Conservation (phyloP, 2,888 invertebrate species). For the Lithophane socia region DNA sequence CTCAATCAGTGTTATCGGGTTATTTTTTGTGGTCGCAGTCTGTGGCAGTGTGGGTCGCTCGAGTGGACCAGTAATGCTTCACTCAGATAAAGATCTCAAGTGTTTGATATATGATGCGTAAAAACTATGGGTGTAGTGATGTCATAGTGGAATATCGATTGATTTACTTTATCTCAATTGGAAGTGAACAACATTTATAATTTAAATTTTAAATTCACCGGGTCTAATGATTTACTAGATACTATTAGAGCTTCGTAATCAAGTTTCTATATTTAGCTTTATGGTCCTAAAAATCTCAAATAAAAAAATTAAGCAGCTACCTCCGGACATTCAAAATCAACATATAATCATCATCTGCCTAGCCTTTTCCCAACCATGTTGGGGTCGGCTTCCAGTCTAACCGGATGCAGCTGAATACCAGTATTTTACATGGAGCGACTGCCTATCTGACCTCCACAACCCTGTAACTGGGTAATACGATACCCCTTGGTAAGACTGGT, state of each 20-base stretch:
- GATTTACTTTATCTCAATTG: neutral
- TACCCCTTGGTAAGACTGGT: no score
- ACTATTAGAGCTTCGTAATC: neutral
- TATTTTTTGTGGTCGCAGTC: conserved; percentile 62
- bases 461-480: no score
- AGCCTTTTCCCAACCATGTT: no score
- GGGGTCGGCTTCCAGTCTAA: no score
- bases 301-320: neutral
- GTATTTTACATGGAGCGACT: no score
- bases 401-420: no score
- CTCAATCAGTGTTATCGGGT: conserved; percentile 63
- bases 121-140: conserved; percentile 68
- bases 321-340: neutral
- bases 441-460: no score
- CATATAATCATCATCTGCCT: no score
- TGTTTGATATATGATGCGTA: conserved; percentile 74
- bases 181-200: neutral
- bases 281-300: no score
- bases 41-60: conserved; percentile 47
- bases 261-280: neutral
- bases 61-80: conserved; percentile 73
- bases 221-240: neutral
- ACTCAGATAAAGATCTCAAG: conserved; percentile 77
- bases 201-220: neutral
- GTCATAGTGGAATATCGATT: conserved; percentile 49